Base-by-base conservation (phyloP, 1,140 invertebrate species). In the Drosophila seguyi region DNA sequence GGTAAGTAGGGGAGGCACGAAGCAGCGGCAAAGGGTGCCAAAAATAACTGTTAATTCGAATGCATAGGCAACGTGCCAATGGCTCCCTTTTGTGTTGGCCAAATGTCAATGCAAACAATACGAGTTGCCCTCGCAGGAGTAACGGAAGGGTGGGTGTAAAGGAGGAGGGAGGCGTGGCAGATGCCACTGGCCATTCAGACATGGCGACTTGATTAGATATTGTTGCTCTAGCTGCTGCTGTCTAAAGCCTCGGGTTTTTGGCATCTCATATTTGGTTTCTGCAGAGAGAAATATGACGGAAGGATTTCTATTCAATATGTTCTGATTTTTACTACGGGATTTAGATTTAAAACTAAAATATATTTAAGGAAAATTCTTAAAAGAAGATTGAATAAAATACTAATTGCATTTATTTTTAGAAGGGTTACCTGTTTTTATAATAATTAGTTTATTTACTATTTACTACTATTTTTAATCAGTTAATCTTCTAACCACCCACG, bases 1-100 rank as follows among this genome's bases (percentile, higher is more conserved):
- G 20, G 4, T 25, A 25, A 22, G 42, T 13, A 14, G 47, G 18
- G 36, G 34, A 48, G 61, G 61, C 20, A 58, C 11, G 20, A 18
- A 25, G 36, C 42, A 71, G n/a, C 20, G 7, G 44, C 44, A 50
- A 53, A 61, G 62, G 76, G 75, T 80, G 84, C 85, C 84, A 90
- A 78, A 88, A 88, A 88, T 79, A 88, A 84, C 85, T 88, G 84
- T 85, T 88, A 88, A 88, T 88, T 85, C 77, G 80, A 81, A 90
- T 85, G 85, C 85, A 79, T 81, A 90, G 69, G 75, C 75, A 87
- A 88, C 81, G 85, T 88, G 85, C 85, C 85, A 85, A 88, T 88
- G 85, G 78, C 53, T 69, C 60, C 27, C 50, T 31, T 25, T 71
- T 67, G 47, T 44, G 50, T 66, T 73, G 58, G 62, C 59, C 76